Conservation (phyloP, 53 echinoderm and acorn worm species). For the Antedon mediterranea region DNA sequence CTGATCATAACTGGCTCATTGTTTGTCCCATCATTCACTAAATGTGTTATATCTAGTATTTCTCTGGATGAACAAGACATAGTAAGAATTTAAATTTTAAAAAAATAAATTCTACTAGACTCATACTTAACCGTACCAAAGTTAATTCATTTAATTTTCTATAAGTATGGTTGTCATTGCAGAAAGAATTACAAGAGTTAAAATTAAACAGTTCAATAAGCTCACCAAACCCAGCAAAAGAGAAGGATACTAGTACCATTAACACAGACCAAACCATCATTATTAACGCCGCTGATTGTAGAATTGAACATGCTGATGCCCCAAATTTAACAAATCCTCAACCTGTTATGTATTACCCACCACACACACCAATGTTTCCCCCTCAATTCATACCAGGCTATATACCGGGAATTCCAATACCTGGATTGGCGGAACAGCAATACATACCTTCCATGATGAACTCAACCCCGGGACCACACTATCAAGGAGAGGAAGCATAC, state of each 20-base stretch:
- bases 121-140: no score
- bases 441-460: background rate
- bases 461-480: background rate
- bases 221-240: background rate
- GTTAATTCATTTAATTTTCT: no score
- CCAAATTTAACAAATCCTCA: conserved; percentile 20
- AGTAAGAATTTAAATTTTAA: no score
- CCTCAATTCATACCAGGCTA: background rate
- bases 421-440: background rate
- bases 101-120: no score
- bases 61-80: no score
- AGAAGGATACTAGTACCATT: background rate
- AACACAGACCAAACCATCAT: background rate
- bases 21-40: no score
- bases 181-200: background rate
- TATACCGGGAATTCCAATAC: background rate
- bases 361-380: background rate
- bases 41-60: no score
- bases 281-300: background rate
- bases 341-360: background rate
- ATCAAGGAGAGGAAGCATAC: background rate
- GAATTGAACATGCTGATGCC: conserved; percentile 14
- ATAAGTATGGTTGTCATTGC: background rate
- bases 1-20: no score
- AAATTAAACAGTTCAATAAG: background rate